phyloP scores from a whole-genome alignment of 2,797 vertebrate species.

The Sebastes vulpes region DNA sequence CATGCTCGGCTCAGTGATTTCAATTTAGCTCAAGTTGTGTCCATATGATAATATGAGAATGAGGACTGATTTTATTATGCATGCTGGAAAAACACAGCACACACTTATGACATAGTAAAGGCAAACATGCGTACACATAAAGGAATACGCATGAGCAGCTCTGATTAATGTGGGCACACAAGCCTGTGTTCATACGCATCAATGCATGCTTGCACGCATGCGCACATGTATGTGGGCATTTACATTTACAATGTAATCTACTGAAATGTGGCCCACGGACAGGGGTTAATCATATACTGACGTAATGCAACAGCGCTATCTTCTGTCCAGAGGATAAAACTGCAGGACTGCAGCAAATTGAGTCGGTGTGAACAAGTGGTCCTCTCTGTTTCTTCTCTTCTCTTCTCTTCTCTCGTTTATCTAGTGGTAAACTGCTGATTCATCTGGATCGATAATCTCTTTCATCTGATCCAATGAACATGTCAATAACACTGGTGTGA shows the following conservation, averaged over 20 bases:
- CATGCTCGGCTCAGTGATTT: slow-evolving; percentile 4
- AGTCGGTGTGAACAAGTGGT: slow-evolving; percentile 54
- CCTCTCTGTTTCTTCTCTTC: not conserved
- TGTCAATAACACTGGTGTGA: not conserved
- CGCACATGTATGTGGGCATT: not conserved
- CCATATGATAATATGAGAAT: not conserved
- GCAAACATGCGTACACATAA: slow-evolving; percentile 5
- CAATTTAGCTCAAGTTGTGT: not conserved
- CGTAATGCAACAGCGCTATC: slow-evolving; percentile 67
- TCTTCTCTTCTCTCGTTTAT: not conserved
- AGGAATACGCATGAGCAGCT: slow-evolving; percentile 2
- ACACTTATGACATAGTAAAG: not conserved
- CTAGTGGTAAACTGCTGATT: slow-evolving; percentile 46
- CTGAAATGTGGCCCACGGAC: slow-evolving; percentile 18
- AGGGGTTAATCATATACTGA: slow-evolving; percentile 11
- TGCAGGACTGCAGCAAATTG: slow-evolving; percentile 70
- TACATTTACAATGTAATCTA: slow-evolving; percentile 18
- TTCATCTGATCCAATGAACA: slow-evolving; percentile 14
- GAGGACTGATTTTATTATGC: not conserved
- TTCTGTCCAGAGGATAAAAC: slow-evolving; percentile 53
- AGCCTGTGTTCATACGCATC: not conserved
- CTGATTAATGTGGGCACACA: slow-evolving; percentile 8
- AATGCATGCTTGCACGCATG: not conserved
- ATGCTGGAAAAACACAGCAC: not conserved
- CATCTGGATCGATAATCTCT: slow-evolving; percentile 28